A percentile compares a stretch with the other conserved stretches of the same genome.
Evolutionary conservation across 2,113 vertebrate species (phyloP).

Genomic region (Xiphophorus maculatus): DNA sequence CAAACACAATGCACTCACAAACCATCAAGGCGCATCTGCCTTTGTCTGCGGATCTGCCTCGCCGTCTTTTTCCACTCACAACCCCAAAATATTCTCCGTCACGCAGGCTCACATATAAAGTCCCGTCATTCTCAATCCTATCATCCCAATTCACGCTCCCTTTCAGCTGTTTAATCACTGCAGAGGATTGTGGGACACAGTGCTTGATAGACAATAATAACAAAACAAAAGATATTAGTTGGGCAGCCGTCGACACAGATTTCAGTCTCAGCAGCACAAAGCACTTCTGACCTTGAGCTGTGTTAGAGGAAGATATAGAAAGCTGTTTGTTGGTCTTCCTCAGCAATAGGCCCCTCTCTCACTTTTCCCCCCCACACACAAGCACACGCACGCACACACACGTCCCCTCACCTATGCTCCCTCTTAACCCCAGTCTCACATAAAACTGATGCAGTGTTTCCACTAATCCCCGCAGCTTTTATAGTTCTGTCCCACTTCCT

Average conservation of each 20-base stretch:
- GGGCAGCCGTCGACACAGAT: constrained; percentile 28
- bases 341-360: background rate
- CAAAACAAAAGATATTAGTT: constrained; percentile 43
- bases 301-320: constrained; percentile 26
- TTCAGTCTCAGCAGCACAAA: constrained; percentile 24
- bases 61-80: constrained; percentile 22
- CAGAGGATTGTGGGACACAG: constrained; percentile 57
- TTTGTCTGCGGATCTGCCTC: constrained; percentile 39
- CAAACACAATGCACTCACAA: constrained; percentile 57
- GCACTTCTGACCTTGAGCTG: constrained; percentile 52
- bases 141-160: constrained; percentile 62
- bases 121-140: constrained; percentile 50
- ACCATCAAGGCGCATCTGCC: constrained; percentile 47
- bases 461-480: constrained; percentile 41
- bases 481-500: constrained; percentile 14
- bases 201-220: constrained; percentile 26
- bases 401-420: constrained; percentile 14
- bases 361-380: background rate
- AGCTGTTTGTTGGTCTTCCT: constrained; percentile 22
- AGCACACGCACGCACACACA: background rate
- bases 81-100: constrained; percentile 52
- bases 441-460: constrained; percentile 34
- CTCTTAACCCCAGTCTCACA: constrained; percentile 12
- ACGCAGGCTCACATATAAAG: constrained; percentile 55
- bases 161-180: constrained; percentile 69